Percentiles rank a stretch among this genome's conserved stretches.
Evolutionary conservation across 2,113 vertebrate genomes (phyloP).

Genomic region (Pseudolaguvia tuberculata): DNA sequence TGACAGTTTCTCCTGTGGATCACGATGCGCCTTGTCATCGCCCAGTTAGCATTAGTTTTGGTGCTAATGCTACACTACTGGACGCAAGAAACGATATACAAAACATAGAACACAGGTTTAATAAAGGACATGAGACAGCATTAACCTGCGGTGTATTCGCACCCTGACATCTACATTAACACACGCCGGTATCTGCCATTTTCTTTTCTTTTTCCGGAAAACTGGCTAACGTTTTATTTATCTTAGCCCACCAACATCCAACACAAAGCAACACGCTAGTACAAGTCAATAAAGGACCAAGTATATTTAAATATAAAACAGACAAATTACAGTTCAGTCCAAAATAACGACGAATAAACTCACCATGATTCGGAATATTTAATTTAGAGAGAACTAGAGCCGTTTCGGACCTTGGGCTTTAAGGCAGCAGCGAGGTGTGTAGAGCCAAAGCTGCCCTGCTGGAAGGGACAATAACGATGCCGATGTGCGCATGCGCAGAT

Average conservation of each 20-base stretch:
- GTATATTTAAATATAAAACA: not conserved
- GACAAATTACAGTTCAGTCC: not conserved
- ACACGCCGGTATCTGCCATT: not conserved
- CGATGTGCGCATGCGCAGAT: constrained; percentile 37
- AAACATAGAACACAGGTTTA: not conserved
- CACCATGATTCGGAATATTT: not conserved
- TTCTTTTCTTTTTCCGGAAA: not conserved
- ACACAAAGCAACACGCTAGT: constrained; percentile 9
- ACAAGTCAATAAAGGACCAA: not conserved
- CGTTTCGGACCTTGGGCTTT: not conserved
- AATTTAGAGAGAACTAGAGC: not conserved
- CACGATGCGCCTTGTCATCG: constrained; percentile 37
- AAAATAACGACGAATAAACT: constrained; percentile 13
- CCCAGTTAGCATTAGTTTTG: constrained; percentile 32
- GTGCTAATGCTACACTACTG: constrained; percentile 16
- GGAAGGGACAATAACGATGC: constrained; percentile 42
- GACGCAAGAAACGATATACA: too few relatives aligned
- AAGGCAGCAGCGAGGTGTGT: constrained; percentile 8
- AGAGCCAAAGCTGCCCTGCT: constrained; percentile 25
- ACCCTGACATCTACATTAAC: not conserved
- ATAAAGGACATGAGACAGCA: not conserved
- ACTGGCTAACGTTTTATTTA: constrained; percentile 19
- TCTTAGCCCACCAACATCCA: constrained; percentile 8
- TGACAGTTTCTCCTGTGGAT: not conserved
- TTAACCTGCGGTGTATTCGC: too few relatives aligned